phyloP scores from a whole-genome alignment of 2,797 vertebrate species.

The Enteromius argenteus region DNA sequence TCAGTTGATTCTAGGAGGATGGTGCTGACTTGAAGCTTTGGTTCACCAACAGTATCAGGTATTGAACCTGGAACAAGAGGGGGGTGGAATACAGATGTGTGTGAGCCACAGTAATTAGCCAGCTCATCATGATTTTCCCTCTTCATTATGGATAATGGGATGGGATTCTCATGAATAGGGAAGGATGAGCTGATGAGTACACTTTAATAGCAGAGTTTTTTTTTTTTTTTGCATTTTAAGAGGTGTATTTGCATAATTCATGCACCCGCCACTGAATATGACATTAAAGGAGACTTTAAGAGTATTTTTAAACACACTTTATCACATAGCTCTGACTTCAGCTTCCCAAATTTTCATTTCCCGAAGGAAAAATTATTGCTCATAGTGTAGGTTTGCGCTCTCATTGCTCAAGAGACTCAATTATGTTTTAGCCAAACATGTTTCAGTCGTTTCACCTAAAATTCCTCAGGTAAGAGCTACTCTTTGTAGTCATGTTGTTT shows the following conservation, averaged over 20 bases:
- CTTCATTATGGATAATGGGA: slow-evolving; percentile 73
- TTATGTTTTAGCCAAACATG: neutral
- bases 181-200: slow-evolving; percentile 77
- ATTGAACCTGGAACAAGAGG: slow-evolving; percentile 57
- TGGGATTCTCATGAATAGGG: slow-evolving; percentile 73
- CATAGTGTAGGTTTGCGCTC: neutral
- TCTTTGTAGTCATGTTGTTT: neutral
- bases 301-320: slow-evolving; percentile 58
- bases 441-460: neutral
- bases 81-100: slow-evolving; percentile 50
- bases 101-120: slow-evolving; percentile 58
- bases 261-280: slow-evolving; percentile 69
- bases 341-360: slow-evolving; percentile 4
- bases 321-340: slow-evolving; percentile 37
- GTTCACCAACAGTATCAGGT: slow-evolving; percentile 44
- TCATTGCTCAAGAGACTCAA: neutral
- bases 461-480: neutral
- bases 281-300: slow-evolving; percentile 61
- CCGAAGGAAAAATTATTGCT: slow-evolving; percentile 20
- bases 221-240: slow-evolving; percentile 76
- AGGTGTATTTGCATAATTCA: slow-evolving; percentile 80
- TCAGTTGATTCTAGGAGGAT: slow-evolving; percentile 45
- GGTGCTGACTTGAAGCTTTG: slow-evolving; percentile 56
- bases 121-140: slow-evolving; percentile 66
- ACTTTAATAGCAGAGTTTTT: slow-evolving; percentile 77